Evolutionary conservation across 2,113 vertebrate species (phyloP), one percentile per base, ranked within the genome.

Genomic region (Elachura formosa): DNA sequence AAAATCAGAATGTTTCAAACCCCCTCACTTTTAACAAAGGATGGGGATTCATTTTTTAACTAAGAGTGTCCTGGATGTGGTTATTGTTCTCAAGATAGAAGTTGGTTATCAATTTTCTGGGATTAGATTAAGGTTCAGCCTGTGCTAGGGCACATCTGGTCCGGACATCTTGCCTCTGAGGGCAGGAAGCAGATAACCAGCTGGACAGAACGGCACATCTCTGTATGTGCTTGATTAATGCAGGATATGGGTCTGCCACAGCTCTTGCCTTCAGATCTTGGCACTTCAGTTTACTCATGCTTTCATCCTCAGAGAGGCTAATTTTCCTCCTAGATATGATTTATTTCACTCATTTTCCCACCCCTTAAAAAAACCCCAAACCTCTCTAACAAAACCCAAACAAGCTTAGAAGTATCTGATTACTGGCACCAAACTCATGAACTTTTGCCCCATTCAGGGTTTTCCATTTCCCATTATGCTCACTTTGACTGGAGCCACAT

Each of bases 191-290:
- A 85, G 91, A 89, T 76, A 84, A 69, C 36, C 77, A 87, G 67
- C 91, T 49, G 49, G n/a, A 64, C 84, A 66, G 84, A 13, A 41
- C 14, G 3, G 87, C 31, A 62, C 74, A 46, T 83, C 74, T 84
- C 80, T 67, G 12, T 62, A 71, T 84, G 81, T 88, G 58, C 87
- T 73, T 96, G 90, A 90, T 95, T 96, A 85, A 96, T 88, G 61
- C 45, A 76, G 82, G 88, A 85, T 85, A 80, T 62, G 49, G 41
- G 21, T 56, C 87, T 95, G 84, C 51, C 54, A 54, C 84, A 79
- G 58, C 58, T 87, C 87, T 68, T 83, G 62, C 78, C 71, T 96
- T 93, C 85, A 91, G 62, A 90, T 85, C 78, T 93, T 83, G 71
- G 45, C 78, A 90, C 7, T 79, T 85, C 71, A 64, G 31, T 74